phyloP scores from a whole-genome alignment of 2,113 vertebrate genomes.

The Phaethornis superciliosus region DNA sequence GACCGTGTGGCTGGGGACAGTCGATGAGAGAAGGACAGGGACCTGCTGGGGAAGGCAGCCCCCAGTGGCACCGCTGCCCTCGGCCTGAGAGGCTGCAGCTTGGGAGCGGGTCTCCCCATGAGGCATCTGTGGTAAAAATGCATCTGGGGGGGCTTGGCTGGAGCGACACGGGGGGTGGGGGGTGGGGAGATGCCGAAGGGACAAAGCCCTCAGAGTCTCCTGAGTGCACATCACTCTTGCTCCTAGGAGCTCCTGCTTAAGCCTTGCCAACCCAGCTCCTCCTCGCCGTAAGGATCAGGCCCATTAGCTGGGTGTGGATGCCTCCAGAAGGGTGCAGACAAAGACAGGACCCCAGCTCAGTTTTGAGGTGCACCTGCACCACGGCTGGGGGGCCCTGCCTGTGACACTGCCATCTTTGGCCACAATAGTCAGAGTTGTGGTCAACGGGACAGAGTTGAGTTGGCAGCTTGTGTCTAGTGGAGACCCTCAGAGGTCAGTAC shows the following conservation, averaged over 20 bases:
- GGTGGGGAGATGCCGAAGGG: background rate
- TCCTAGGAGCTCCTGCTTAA: background rate
- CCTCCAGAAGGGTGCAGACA: background rate
- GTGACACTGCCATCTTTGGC: background rate
- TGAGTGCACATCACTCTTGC: fast-evolving
- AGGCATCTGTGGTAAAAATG: background rate
- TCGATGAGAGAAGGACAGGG: background rate
- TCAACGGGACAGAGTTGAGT: no score
- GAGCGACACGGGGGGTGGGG: background rate
- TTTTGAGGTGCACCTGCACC: background rate
- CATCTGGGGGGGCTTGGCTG: fast-evolving
- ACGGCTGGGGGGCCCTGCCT: fast-evolving
- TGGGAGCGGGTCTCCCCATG: background rate
- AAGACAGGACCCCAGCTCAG: background rate
- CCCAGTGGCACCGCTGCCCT: no score
- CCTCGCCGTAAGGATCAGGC: background rate
- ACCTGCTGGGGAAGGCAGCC: no score
- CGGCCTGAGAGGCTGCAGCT: background rate
- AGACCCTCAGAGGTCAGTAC: no score
- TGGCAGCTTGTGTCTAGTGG: no score
- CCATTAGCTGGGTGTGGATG: fast-evolving
- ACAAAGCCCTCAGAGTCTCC: background rate
- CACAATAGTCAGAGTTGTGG: no score
- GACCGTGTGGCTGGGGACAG: background rate
- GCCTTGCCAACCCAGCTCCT: fast-evolving